These are phyloP conservation scores for Holotrichia oblita DNA, from an alignment of 1,140 invertebrate genomes.

Conservation along the genomic window DNA sequence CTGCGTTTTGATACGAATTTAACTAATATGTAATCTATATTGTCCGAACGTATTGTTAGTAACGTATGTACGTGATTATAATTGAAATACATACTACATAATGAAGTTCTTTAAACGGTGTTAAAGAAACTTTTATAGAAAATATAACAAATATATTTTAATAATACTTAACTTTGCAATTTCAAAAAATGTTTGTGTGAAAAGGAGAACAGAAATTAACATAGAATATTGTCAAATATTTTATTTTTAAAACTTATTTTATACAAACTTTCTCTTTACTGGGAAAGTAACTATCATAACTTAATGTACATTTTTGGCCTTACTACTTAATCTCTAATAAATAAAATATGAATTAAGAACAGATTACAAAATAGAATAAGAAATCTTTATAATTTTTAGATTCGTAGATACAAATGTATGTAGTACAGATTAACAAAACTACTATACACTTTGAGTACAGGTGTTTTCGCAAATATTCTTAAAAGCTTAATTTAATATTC, in stretches of 20 bases:
- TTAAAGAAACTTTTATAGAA: no score
- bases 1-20: no score
- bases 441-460: neutral
- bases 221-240: neutral
- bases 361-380: slow-evolving; percentile 19
- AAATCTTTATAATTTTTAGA: neutral
- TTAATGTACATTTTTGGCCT: slow-evolving; percentile 17
- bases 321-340: slow-evolving; percentile 1
- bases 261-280: neutral
- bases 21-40: no score
- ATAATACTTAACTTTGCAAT: no score
- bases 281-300: neutral
- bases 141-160: no score
- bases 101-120: no score
- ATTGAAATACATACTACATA: no score
- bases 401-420: neutral
- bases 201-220: no score
- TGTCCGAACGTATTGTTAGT: no score
- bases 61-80: no score
- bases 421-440: neutral
- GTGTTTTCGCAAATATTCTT: no score
- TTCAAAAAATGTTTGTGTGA: neutral
- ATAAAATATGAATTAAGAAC: slow-evolving; percentile 17
- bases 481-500: no score
- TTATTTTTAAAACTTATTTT: slow-evolving; percentile 30